Evolutionary conservation across 2,113 vertebrate species (phyloP).

Genomic region (Oryzias javanicus): DNA sequence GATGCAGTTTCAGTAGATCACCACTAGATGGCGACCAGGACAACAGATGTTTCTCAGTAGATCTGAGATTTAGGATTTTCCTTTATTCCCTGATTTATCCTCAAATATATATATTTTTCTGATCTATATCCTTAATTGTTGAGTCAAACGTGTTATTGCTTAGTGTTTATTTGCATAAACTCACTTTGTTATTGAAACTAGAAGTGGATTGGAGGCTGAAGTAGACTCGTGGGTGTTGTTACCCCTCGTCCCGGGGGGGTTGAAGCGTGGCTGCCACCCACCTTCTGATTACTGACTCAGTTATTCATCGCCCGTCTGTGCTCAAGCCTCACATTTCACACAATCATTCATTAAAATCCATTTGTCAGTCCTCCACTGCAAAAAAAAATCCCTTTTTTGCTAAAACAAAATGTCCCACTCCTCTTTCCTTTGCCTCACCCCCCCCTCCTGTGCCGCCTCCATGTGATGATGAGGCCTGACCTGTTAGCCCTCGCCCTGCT

Average conservation of each 20-base stretch:
- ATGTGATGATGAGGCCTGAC: conserved; percentile 69
- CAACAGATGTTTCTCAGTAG: conserved; percentile 26
- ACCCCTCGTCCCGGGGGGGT: conserved; percentile 51
- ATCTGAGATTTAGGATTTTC: conserved; percentile 4
- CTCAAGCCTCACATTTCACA: not conserved
- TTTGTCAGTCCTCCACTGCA: not conserved
- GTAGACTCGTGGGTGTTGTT: conserved; percentile 52
- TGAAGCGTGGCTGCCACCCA: conserved; percentile 45
- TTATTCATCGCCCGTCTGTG: not conserved
- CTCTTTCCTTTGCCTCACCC: not conserved
- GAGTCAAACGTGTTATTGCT: not conserved
- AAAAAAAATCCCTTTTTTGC: too few relatives aligned
- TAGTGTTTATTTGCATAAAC: conserved; percentile 7
- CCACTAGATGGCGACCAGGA: conserved; percentile 69
- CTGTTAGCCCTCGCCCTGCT: conserved; percentile 54
- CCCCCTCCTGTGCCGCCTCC: conserved; percentile 2
- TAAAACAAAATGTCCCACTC: too few relatives aligned
- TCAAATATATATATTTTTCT: not conserved
- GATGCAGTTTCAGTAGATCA: conserved; percentile 36
- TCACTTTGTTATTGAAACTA: conserved; percentile 7
- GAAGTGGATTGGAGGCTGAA: conserved; percentile 18
- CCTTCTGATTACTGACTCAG: conserved; percentile 11
- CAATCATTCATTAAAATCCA: conserved; percentile 4
- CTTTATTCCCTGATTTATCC: not conserved
- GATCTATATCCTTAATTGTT: not conserved